Base-by-base conservation (phyloP, 1,140 invertebrate species). In the Sycophaga agraensis region DNA sequence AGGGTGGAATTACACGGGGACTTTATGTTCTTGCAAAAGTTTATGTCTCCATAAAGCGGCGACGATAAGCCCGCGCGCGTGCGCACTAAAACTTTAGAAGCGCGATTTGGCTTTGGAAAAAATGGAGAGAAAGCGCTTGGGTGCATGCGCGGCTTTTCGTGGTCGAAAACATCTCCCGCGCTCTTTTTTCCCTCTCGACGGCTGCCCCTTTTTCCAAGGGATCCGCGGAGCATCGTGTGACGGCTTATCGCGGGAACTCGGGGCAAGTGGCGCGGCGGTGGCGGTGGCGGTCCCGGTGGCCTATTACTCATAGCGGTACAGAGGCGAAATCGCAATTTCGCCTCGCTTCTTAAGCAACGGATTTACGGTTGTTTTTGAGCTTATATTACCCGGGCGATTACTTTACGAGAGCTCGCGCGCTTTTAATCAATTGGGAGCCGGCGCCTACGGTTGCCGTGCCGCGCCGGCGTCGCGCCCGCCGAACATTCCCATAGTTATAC, bases 1-100 rank as follows among this genome's bases (percentile, higher is more conserved):
- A 62, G 50, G 58, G 58, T 59, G 58, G 48, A 59, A 59, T 59
- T 59, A 59, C 58, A 59, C 17, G 43, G 49, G 48, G 58, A 59
- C 58, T 59, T 59, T 53, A 51, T 43, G 58, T 35, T 59, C 58
- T 53, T 51, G 45, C 58, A 53, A 59, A 59, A 59, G 48, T 59
- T 51, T 59, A 59, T 59, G 58, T 59, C 58, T 59, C 58, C 58
- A 59, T 59, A 59, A 59, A 59, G 58, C 48, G 37, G 26, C 17
- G 49, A 53, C 58, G 58, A 59, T 59, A 59, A 59, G 58, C 58
- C 58, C 58, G 58, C 39, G 53, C 53, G 58, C 58, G 58, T 28
- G 53, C 53, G 58, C 37, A 59, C 48, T 59, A 59, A 59, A 59
- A 59, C 48, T 59, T 51, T 51, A 59, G 58, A 59, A 6, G 28